phyloP scores from a whole-genome alignment of 2,113 vertebrate species.

The Synodontis membranacea region DNA sequence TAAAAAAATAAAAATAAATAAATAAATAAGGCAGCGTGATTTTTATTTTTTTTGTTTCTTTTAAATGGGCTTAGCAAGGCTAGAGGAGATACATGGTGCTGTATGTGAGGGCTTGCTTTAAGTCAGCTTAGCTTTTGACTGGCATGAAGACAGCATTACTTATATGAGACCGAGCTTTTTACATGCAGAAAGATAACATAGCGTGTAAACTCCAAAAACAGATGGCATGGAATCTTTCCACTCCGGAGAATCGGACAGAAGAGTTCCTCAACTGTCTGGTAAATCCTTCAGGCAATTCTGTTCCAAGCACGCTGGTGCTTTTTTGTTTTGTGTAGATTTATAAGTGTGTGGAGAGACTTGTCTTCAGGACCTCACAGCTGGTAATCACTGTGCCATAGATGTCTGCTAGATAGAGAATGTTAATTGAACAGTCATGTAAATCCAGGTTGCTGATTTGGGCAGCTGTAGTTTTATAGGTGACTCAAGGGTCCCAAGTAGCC shows the following conservation, averaged over 20 bases:
- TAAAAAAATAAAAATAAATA: too few species aligned
- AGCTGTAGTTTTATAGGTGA: conserved; percentile 39
- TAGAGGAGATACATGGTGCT: conserved; percentile 50
- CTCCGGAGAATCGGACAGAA: conserved; percentile 62
- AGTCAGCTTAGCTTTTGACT: conserved; percentile 51
- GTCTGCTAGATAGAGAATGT: conserved; percentile 46
- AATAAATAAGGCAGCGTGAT: conserved; percentile 52
- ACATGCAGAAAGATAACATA: conserved; percentile 62
- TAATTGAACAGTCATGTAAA: conserved; percentile 37
- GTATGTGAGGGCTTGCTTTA: conserved; percentile 54
- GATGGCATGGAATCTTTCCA: conserved; percentile 63
- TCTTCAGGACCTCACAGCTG: conserved; percentile 50
- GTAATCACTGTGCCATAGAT: conserved; percentile 45
- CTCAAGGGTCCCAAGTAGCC: conserved; percentile 42
- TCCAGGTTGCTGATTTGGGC: conserved; percentile 39
- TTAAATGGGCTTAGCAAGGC: conserved; percentile 38
- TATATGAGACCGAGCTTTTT: conserved; percentile 59
- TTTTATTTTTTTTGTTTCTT: conserved; percentile 18
- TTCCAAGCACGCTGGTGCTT: conserved; percentile 61
- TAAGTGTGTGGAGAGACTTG: conserved; percentile 56
- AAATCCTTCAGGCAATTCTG: conserved; percentile 61
- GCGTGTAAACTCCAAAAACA: conserved; percentile 63
- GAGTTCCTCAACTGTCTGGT: conserved; percentile 62
- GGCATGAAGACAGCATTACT: conserved; percentile 58
- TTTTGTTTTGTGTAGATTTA: conserved; percentile 60